Percentiles rank a stretch among this genome's conserved stretches.
phyloP scores from a whole-genome alignment of 2,113 vertebrate species.

The Bos javanicus region DNA sequence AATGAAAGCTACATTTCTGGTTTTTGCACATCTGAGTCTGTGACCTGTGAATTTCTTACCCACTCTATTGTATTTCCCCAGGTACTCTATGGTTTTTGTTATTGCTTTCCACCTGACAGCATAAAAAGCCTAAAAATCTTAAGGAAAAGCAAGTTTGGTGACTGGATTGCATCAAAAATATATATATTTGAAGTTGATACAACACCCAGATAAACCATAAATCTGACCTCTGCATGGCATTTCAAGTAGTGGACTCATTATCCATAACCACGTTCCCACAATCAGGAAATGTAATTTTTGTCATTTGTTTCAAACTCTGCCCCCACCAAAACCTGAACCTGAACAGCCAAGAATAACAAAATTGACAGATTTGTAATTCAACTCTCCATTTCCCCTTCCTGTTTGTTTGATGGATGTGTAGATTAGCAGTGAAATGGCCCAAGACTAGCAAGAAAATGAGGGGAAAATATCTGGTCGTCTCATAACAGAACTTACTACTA shows the following conservation, averaged over 20 bases:
- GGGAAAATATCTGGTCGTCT: background rate
- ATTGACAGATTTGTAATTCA: slow-evolving; percentile 65
- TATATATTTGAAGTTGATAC: background rate
- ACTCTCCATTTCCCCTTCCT: slow-evolving; percentile 52
- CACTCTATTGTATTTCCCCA: background rate
- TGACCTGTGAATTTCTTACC: background rate
- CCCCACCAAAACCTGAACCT: slow-evolving; percentile 40
- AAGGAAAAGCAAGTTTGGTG: slow-evolving; percentile 5
- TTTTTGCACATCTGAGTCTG: background rate
- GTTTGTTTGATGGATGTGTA: slow-evolving; percentile 68
- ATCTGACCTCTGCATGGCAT: background rate
- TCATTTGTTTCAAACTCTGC: slow-evolving; percentile 58
- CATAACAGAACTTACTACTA: background rate
- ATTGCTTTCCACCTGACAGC: background rate
- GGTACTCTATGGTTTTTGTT: background rate
- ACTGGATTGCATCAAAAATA: background rate
- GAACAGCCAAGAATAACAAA: slow-evolving; percentile 64
- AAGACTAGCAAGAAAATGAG: slow-evolving; percentile 68
- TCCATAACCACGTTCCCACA: slow-evolving; percentile 17
- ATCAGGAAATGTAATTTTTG: slow-evolving; percentile 55
- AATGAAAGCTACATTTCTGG: background rate
- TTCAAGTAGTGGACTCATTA: slow-evolving; percentile 35
- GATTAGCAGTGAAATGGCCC: slow-evolving; percentile 73
- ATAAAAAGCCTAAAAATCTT: background rate
- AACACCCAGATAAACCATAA: background rate